Conservation (phyloP, 2,888 invertebrate species). For the Latrodectus hesperus region DNA sequence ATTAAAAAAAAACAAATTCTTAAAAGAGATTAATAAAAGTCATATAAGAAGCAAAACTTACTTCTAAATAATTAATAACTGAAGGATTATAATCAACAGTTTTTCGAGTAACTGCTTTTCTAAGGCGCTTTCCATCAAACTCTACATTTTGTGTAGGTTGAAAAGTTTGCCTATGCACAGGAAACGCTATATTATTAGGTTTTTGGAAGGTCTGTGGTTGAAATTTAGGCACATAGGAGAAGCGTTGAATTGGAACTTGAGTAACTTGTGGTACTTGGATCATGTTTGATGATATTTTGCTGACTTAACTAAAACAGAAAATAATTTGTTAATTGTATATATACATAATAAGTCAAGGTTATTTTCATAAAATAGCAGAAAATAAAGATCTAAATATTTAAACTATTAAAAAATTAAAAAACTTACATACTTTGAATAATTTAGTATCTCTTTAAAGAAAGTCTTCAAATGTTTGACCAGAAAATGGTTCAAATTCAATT, state of each 20-base stretch:
- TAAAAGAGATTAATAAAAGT: too few species aligned
- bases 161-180: conserved; percentile 41
- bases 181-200: conserved; percentile 51
- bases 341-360: too few species aligned
- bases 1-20: neutral
- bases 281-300: neutral
- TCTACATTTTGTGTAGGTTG: conserved; percentile 77
- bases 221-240: conserved; percentile 60
- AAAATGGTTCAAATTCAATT: too few species aligned
- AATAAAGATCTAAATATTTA: too few species aligned
- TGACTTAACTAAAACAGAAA: conserved; percentile 4
- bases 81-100: conserved; percentile 98
- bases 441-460: too few species aligned
- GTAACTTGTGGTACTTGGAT: conserved; percentile 57
- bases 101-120: conserved; percentile 97
- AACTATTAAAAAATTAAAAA: too few species aligned
- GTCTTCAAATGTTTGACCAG: too few species aligned
- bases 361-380: too few species aligned
- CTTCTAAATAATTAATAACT: conserved; percentile 92
- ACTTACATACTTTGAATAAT: too few species aligned
- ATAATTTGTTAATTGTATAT: too few species aligned
- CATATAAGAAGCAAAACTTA: conserved; percentile 74
- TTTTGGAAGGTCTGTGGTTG: conserved; percentile 69
- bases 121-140: conserved; percentile 94
- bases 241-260: conserved; percentile 39